Evolutionary conservation across 2,113 vertebrate species (phyloP).

Genomic region (Oreochromis niloticus): DNA sequence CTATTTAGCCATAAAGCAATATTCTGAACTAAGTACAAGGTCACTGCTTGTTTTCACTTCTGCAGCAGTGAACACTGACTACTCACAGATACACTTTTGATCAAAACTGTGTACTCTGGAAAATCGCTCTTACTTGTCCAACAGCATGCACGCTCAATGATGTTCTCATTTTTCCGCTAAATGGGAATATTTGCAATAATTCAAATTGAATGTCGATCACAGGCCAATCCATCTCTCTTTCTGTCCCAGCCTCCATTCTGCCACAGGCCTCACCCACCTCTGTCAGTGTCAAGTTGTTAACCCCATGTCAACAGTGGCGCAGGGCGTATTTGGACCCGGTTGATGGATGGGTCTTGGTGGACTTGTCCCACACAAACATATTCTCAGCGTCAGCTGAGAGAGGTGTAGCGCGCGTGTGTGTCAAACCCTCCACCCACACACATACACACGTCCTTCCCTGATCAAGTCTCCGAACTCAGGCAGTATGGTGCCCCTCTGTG

Average conservation of each 20-base stretch:
- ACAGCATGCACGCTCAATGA: constrained; percentile 5
- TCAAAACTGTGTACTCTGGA: neutral
- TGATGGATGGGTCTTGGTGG: constrained; percentile 81
- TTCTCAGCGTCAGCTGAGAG: constrained; percentile 74
- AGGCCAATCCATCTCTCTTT: constrained; percentile 59
- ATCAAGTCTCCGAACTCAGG: neutral
- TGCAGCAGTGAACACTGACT: neutral
- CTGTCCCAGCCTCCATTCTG: constrained; percentile 24
- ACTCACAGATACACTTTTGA: neutral
- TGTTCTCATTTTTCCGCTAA: constrained; percentile 54
- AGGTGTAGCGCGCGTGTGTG: constrained; percentile 38
- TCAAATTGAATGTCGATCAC: constrained; percentile 70
- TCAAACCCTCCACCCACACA: constrained; percentile 43
- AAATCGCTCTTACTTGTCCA: neutral
- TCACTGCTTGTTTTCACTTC: constrained; percentile 26
- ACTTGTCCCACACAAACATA: constrained; percentile 74
- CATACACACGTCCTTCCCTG: constrained; percentile 15
- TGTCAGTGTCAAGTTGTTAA: constrained; percentile 82
- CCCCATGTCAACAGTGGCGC: constrained; percentile 74
- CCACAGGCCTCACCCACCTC: constrained; percentile 60
- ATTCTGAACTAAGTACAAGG: constrained; percentile 15
- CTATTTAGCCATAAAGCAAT: neutral
- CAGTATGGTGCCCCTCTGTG: neutral
- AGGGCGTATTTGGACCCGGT: constrained; percentile 63
- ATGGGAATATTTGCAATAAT: constrained; percentile 67